Evolutionary conservation across 2,888 invertebrate genomes (phyloP).

Genomic region (Oasisia sp.): DNA sequence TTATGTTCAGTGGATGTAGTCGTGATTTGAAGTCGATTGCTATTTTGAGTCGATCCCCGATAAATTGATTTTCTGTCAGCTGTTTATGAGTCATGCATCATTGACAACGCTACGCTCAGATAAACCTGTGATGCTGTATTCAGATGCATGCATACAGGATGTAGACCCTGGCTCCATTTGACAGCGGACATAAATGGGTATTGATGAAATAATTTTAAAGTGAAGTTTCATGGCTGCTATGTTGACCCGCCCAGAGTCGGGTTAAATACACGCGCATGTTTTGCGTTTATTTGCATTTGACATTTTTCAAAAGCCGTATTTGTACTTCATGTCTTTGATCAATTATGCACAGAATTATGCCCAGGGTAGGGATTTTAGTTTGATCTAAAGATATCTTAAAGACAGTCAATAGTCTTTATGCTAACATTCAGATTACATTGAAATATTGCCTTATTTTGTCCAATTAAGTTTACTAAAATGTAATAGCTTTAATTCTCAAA

Average conservation of each 20-base stretch:
- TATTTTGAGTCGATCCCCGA: not conserved
- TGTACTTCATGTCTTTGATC: no score
- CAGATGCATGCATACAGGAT: slow-evolving; percentile 3
- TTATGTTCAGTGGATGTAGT: not conserved
- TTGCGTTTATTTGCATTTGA: not conserved
- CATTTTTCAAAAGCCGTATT: no score
- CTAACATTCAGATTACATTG: no score
- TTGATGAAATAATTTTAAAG: not conserved
- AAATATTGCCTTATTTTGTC: no score
- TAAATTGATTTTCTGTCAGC: slow-evolving; percentile 9
- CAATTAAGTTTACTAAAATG: no score
- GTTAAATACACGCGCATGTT: no score
- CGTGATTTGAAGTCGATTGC: not conserved
- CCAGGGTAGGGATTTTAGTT: no score
- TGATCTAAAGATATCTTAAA: no score
- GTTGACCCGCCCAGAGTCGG: not conserved
- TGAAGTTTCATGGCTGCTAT: not conserved
- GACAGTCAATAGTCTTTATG: no score
- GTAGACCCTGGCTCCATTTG: not conserved
- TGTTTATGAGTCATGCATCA: slow-evolving; percentile 1
- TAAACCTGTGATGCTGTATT: not conserved
- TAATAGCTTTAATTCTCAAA: no score
- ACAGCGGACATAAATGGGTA: not conserved
- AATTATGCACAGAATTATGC: no score
- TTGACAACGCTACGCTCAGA: not conserved